phyloP scores from a whole-genome alignment of 2,888 invertebrate genomes.

The Drosophila incognita region DNA sequence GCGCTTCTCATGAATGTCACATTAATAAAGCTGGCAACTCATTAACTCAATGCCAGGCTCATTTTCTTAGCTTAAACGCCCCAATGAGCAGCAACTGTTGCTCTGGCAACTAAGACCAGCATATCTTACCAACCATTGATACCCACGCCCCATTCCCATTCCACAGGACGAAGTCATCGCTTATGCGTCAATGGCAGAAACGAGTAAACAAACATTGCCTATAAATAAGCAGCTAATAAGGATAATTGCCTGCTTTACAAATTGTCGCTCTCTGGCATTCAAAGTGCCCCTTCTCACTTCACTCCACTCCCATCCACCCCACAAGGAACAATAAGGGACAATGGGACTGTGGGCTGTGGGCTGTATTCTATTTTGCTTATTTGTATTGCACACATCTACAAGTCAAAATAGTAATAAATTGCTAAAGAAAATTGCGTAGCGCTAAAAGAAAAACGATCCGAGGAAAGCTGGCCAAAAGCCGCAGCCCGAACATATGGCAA shows the following conservation, averaged over 20 bases:
- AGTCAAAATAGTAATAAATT: conserved; percentile 79
- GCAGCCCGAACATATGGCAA: conserved; percentile 60
- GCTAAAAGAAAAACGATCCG: conserved; percentile 52
- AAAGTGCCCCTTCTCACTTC: neutral
- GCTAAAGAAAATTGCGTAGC: conserved; percentile 66
- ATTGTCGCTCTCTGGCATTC: conserved; percentile 56
- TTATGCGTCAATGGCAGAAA: conserved; percentile 59
- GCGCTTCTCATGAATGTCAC: conserved; percentile 42
- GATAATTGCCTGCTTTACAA: conserved; percentile 80
- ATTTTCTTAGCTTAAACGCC: conserved; percentile 21
- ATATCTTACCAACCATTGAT: neutral
- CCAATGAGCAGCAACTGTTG: conserved; percentile 31
- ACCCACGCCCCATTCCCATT: neutral
- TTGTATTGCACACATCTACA: conserved; percentile 52
- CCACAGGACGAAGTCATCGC: conserved; percentile 43
- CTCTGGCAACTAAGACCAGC: conserved; percentile 13
- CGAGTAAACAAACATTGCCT: conserved; percentile 71
- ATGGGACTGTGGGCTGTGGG: neutral
- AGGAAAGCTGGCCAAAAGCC: conserved; percentile 32
- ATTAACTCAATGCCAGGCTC: conserved; percentile 42
- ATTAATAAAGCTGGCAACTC: conserved; percentile 53
- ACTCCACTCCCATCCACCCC: neutral
- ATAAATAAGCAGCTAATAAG: conserved; percentile 80
- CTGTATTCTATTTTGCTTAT: conserved; percentile 10
- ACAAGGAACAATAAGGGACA: neutral